Percentiles rank a stretch among this genome's conserved stretches.
These are phyloP conservation scores for Oreamnos americanus DNA, from an alignment of 2,113 vertebrate species.

Conservation along the genomic window DNA sequence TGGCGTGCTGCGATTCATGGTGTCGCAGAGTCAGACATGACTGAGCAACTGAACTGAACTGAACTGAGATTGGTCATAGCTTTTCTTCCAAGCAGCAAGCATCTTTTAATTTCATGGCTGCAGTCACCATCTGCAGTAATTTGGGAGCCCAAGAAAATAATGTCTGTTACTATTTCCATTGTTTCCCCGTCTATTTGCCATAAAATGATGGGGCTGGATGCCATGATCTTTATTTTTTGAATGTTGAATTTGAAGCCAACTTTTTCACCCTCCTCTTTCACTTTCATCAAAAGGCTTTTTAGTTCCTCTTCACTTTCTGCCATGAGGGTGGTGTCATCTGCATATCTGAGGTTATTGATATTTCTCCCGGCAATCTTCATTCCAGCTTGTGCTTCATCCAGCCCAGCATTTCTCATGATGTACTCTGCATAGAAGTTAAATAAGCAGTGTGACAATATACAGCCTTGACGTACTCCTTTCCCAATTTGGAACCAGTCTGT, in stretches of 20 bases:
- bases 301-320: background rate
- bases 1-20: too few relatives aligned
- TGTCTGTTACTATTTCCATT: background rate
- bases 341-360: background rate
- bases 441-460: background rate
- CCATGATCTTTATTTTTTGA: background rate
- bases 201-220: background rate
- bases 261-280: background rate
- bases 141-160: background rate
- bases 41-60: too few relatives aligned
- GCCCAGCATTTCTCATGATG: background rate
- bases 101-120: background rate
- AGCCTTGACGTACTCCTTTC: background rate
- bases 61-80: background rate
- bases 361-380: background rate
- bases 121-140: background rate
- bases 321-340: background rate
- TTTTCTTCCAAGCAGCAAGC: background rate
- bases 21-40: rapidly evolving
- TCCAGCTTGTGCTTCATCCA: background rate
- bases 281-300: background rate
- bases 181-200: background rate
- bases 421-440: background rate
- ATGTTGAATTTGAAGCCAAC: background rate
- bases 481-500: background rate